Evolutionary conservation across 2,888 invertebrate species (phyloP).

Genomic region (Quadroppia sp.): DNA sequence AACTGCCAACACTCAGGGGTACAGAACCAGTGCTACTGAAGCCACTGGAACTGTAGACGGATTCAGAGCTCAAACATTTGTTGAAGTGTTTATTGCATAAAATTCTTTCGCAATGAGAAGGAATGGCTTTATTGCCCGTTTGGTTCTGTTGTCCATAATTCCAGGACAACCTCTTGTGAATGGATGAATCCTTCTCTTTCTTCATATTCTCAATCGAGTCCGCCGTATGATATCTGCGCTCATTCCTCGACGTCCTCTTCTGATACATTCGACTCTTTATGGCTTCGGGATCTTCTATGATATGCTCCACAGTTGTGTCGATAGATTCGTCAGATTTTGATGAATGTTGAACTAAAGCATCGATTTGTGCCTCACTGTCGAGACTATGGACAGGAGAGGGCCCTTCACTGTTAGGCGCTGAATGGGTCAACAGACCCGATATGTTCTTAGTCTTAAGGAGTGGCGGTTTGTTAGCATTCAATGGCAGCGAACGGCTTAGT

Average conservation of each 20-base stretch:
- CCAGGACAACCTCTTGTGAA: constrained; percentile 63
- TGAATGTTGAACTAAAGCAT: background rate
- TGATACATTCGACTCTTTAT: constrained; percentile 37
- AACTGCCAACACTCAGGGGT: constrained; percentile 49
- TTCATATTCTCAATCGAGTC: constrained; percentile 63
- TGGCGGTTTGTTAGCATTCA: constrained; percentile 64
- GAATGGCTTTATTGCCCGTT: constrained; percentile 33
- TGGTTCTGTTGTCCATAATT: constrained; percentile 56
- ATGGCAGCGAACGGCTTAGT: constrained; percentile 49
- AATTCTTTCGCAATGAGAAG: constrained; percentile 39
- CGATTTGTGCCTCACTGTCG: constrained; percentile 36
- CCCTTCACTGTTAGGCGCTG: constrained; percentile 42
- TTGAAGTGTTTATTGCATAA: constrained; percentile 48
- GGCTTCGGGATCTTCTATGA: constrained; percentile 28
- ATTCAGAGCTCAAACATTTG: constrained; percentile 53
- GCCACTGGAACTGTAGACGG: constrained; percentile 55
- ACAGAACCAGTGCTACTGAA: constrained; percentile 55
- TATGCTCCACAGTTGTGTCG: background rate
- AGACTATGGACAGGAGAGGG: constrained; percentile 43
- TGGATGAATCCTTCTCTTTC: constrained; percentile 57
- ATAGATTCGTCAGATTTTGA: constrained; percentile 4
- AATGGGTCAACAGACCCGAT: constrained; percentile 42
- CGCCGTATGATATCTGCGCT: constrained; percentile 62
- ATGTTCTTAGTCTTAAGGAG: constrained; percentile 66
- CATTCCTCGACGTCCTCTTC: constrained; percentile 43